A percentile compares a stretch with the other conserved stretches of the same genome.
Conservation (phyloP, 2,797 vertebrate species). For the Cygnus olor region DNA sequence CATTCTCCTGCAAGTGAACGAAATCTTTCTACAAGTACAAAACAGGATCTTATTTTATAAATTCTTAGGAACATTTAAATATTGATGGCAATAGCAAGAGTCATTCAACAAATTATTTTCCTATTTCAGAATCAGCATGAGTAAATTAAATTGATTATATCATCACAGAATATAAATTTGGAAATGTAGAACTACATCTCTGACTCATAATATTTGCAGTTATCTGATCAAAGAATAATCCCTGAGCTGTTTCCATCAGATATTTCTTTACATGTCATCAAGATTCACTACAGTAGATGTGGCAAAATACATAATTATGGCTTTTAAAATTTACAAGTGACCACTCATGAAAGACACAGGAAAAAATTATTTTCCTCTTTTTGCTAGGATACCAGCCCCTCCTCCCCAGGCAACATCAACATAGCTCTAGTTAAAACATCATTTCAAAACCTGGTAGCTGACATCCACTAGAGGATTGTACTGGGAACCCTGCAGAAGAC, state of each 20-base stretch:
- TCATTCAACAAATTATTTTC: background rate
- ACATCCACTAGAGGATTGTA: background rate
- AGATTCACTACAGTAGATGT: background rate
- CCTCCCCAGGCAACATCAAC: background rate
- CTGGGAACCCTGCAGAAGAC: background rate
- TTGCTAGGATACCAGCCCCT: background rate
- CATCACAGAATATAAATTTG: background rate
- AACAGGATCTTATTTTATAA: background rate
- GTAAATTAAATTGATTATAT: background rate
- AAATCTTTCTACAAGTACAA: background rate
- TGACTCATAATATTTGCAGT: background rate
- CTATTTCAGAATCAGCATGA: background rate
- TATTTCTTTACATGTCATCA: background rate
- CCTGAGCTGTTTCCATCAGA: background rate
- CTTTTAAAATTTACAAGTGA: background rate
- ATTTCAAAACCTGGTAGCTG: background rate
- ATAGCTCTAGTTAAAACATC: background rate
- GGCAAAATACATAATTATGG: background rate
- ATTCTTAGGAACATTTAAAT: background rate
- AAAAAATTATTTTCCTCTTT: background rate
- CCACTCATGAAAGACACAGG: background rate
- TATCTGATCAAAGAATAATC: background rate
- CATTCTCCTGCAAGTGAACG: background rate
- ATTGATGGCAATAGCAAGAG: background rate
- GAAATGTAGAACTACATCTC: background rate